These are phyloP conservation scores for Drosophila longiperda DNA, from an alignment of 2,888 invertebrate species.

Conservation along the genomic window DNA sequence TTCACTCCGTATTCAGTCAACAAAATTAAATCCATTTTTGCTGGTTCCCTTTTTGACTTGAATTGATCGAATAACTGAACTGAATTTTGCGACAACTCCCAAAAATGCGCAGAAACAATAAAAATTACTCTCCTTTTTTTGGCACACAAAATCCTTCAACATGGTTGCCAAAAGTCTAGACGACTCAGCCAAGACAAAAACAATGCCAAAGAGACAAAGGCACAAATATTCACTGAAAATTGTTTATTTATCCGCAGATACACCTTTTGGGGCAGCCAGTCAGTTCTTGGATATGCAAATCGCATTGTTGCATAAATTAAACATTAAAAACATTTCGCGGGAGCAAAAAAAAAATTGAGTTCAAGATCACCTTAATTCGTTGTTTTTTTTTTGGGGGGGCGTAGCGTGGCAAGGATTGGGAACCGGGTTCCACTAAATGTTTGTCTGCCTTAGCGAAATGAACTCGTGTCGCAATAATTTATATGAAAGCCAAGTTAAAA, in stretches of 20 bases:
- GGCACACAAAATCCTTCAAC: slow-evolving; percentile 55
- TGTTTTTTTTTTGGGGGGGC: slow-evolving; percentile 3
- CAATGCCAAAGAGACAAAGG: slow-evolving; percentile 32
- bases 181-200: slow-evolving; percentile 31
- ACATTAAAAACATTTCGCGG: slow-evolving; percentile 49
- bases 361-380: slow-evolving; percentile 43
- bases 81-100: slow-evolving; percentile 35
- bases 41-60: background rate
- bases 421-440: slow-evolving; percentile 33
- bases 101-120: slow-evolving; percentile 64
- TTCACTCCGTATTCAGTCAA: background rate
- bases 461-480: slow-evolving; percentile 76
- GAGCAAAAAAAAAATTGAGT: slow-evolving; percentile 13
- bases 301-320: slow-evolving; percentile 26
- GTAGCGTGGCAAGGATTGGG: slow-evolving; percentile 23
- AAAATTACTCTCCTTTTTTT: slow-evolving; percentile 49
- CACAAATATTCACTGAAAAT: slow-evolving; percentile 15
- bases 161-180: slow-evolving; percentile 75
- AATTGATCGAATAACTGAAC: slow-evolving; percentile 35
- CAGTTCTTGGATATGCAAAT: slow-evolving; percentile 51
- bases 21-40: background rate
- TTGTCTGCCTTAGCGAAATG: slow-evolving; percentile 47
- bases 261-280: slow-evolving; percentile 36
- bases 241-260: slow-evolving; percentile 31
- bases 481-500: slow-evolving; percentile 46